Conservation (phyloP, 2,113 vertebrate genomes). For the Cyphomyrus discorhynchus region DNA sequence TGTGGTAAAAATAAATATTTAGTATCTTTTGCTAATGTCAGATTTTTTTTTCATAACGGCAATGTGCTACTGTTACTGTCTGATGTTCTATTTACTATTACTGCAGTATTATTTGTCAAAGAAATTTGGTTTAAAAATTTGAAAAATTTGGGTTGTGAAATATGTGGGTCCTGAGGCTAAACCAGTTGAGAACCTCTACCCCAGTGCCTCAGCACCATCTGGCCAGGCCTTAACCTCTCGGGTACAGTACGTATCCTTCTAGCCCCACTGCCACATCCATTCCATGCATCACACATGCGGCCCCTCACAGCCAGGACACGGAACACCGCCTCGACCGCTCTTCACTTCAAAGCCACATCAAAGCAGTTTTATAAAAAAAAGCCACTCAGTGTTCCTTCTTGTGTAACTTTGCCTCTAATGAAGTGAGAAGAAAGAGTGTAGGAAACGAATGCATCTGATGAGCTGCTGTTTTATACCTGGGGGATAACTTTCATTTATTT, state of each 20-base stretch:
- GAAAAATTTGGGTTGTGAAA: neutral
- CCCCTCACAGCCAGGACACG: neutral
- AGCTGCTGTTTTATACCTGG: neutral
- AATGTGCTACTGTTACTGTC: neutral
- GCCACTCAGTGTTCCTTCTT: neutral
- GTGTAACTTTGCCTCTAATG: slow-evolving; percentile 43
- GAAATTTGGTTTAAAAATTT: neutral
- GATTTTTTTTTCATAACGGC: neutral
- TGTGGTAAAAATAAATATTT: neutral
- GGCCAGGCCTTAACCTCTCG: neutral
- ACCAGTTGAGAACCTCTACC: neutral
- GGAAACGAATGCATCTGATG: slow-evolving; percentile 12
- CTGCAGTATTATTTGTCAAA: neutral
- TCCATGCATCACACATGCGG: neutral
- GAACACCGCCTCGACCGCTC: neutral
- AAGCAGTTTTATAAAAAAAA: neutral
- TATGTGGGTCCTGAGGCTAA: neutral
- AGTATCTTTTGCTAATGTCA: neutral
- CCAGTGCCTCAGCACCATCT: neutral
- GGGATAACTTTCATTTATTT: neutral
- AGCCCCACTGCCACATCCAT: neutral
- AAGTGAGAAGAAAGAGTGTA: slow-evolving; percentile 30
- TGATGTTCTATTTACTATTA: neutral
- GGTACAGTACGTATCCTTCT: neutral
- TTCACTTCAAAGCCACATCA: neutral